A percentile compares a stretch with the other conserved stretches of the same genome.
phyloP scores from a whole-genome alignment of 2,888 invertebrate species.

The Allolobophora icterica region DNA sequence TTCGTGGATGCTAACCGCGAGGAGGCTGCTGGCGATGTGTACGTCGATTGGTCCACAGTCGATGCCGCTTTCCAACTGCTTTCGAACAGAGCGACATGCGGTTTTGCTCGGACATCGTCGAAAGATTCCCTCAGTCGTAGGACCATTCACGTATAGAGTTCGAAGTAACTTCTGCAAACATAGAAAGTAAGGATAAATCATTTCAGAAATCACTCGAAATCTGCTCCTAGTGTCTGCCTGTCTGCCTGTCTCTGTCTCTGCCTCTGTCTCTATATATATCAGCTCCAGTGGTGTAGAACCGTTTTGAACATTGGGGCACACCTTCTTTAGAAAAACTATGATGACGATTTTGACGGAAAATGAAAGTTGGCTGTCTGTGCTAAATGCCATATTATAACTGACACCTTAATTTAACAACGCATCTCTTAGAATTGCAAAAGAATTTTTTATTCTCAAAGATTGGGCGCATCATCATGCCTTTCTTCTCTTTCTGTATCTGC shows the following conservation, averaged over 20 bases:
- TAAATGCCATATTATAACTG: too few species aligned
- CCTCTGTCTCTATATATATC: not conserved
- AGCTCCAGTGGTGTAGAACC: not conserved
- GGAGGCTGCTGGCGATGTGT: not conserved
- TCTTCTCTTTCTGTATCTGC: too few species aligned
- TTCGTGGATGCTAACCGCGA: not conserved
- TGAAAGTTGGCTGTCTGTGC: not conserved
- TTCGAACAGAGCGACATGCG: not conserved
- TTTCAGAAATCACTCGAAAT: not conserved
- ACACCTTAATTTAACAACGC: too few species aligned
- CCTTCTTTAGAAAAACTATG: not conserved
- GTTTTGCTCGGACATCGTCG: not conserved
- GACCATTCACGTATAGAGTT: not conserved
- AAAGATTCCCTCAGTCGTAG: constrained; percentile 15
- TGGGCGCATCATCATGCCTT: too few species aligned
- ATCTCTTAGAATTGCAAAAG: too few species aligned
- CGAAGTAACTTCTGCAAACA: not conserved
- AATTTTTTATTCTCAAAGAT: too few species aligned
- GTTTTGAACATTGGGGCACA: not conserved
- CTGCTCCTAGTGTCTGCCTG: not conserved
- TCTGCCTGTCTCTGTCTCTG: not conserved
- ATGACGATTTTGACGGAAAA: not conserved
- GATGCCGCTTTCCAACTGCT: not conserved
- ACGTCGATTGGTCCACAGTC: not conserved
- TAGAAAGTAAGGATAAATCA: not conserved